These are phyloP conservation scores for Pristionchus mayeri DNA, from an alignment of 2,888 invertebrate species.

Conservation along the genomic window DNA sequence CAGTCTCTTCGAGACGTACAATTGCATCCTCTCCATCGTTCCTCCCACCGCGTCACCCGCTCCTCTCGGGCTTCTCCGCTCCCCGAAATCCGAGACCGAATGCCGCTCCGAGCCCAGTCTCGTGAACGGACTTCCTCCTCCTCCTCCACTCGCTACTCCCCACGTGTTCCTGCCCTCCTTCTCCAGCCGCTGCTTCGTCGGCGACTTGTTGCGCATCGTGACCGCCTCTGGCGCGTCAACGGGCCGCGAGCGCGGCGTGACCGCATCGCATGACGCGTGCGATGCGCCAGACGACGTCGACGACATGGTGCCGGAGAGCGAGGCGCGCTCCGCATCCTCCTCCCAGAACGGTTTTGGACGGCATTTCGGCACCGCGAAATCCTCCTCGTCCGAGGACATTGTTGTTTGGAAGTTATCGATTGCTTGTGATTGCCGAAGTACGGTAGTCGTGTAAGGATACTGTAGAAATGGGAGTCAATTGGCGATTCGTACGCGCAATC, in stretches of 20 bases:
- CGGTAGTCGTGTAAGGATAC: not conserved
- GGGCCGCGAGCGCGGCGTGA: not conserved
- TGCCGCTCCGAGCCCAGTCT: constrained; percentile 1
- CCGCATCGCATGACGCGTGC: not conserved
- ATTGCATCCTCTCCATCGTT: not conserved
- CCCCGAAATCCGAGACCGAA: constrained; percentile 41
- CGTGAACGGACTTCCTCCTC: constrained; percentile 6
- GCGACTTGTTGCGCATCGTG: constrained; percentile 34
- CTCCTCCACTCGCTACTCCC: not conserved
- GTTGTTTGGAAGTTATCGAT: not conserved
- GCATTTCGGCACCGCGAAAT: not conserved
- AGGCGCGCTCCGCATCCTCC: constrained; percentile 10
- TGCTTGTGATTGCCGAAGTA: not conserved
- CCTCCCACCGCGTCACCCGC: not conserved
- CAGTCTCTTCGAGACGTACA: constrained; percentile 23
- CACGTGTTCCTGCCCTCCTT: constrained; percentile 4
- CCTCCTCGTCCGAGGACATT: constrained; percentile 50
- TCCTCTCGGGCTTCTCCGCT: not conserved
- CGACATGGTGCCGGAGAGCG: constrained; percentile 8
- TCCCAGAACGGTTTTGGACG: constrained; percentile 43
- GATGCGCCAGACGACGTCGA: constrained; percentile 13
- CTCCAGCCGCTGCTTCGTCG: not conserved
- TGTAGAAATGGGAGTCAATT: not conserved
- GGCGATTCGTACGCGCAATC: not conserved
- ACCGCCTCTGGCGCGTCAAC: not conserved